Evolutionary conservation across 1,140 invertebrate species (phyloP), one percentile per base, ranked within the genome.

Genomic region (Choristoneura fumiferana): DNA sequence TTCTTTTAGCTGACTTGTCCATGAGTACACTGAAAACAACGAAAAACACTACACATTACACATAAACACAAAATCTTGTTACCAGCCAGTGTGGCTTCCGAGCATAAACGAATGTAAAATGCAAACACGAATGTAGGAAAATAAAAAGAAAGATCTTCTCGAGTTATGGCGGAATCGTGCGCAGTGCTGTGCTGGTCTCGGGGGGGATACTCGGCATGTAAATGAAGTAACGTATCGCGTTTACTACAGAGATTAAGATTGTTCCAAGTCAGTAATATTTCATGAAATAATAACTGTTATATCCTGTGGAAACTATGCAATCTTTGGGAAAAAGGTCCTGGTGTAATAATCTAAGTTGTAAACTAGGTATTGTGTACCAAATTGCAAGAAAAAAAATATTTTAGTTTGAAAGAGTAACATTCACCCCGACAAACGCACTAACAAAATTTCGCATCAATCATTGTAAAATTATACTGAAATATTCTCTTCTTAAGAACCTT

Each of bases 141-240:
- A 56, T 58, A 63, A 63, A 58, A 57, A 62, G 57, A 56, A 52
- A 22, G 56, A 58, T 53, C 45, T 58, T 54, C 29, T 49, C 29
- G 59, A 70, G 52, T 70, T 67, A 70, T 62, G 37, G 57, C 49
- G 49, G 54, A 59, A 55, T 62, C 64, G 64, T 67, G 67, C 45
- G 61, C 57, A 63, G 40, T 55, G 22, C 57, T 37, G 39, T 29
- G 55, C 18, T 34, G 49, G 37, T 54, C 53, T 22, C 14, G 40
- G 12, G 54, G 39, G 35, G 57, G 36, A 43, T 43, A 40, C 49
- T 35, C 58, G 37, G 63, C 63, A 70, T 70, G 61, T 61, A 70
- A 62, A 70, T 70, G 64, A 59, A 65, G 64, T 36, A 67, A 64
- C 62, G 62, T 64, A 60, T 62, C 57, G 57, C 57, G 52, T 62